phyloP scores from a whole-genome alignment of 2,888 invertebrate genomes.

The Drosophila antonietae region DNA sequence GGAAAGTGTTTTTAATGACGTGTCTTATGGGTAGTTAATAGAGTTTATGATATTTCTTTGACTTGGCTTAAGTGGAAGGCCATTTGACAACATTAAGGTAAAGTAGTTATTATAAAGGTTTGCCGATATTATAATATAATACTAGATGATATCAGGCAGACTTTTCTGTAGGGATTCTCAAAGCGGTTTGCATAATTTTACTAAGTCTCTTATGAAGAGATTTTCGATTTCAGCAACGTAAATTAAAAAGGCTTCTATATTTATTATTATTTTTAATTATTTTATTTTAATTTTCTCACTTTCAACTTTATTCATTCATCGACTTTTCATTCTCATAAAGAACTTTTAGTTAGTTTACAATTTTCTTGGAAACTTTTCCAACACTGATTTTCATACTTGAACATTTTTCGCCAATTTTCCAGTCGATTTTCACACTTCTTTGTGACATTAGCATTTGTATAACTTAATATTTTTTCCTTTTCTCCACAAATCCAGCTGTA shows the following conservation, averaged over 20 bases:
- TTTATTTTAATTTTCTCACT: background rate
- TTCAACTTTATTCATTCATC: background rate
- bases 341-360: no score
- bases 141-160: background rate
- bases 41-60: background rate
- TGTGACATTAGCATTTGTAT: slow-evolving; percentile 1
- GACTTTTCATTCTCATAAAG: no score
- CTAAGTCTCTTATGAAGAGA: background rate
- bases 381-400: background rate
- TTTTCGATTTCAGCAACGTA: background rate
- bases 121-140: background rate
- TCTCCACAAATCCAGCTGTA: background rate
- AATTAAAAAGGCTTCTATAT: no score
- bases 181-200: no score
- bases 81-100: background rate
- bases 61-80: background rate
- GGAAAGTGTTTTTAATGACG: background rate
- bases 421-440: slow-evolving; percentile 2
- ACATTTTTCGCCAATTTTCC: slow-evolving; percentile 4
- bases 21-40: background rate
- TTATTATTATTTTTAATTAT: background rate
- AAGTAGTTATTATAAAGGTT: background rate
- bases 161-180: background rate
- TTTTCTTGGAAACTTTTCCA: background rate
- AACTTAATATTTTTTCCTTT: slow-evolving; percentile 2